Base-by-base conservation (phyloP, 2,113 vertebrate species). In the Pomatostomus ruficeps region DNA sequence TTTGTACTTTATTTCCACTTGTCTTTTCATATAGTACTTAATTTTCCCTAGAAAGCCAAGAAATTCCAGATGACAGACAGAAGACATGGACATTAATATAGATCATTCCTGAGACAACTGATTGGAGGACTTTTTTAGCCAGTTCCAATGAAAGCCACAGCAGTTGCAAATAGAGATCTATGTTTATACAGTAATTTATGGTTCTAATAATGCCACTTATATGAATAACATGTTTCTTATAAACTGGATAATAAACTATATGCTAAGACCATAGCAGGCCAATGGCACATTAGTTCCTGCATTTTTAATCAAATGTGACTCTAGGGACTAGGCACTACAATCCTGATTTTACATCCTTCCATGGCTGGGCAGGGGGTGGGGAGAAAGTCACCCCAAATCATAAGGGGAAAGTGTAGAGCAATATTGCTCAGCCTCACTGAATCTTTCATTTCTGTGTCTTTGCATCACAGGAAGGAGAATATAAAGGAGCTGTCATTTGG, bases 151-250 rank as follows among this genome's bases (percentile, higher is more conserved):
- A 97, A 95, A 96, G 54, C 70, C 78, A 74, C n/a, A 65, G 68
- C 62, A 88, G 28, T 70, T 59, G 36, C 52, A 93, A 96, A 85
- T 46, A 81, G 51, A 88, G 15, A 91, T 74, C 48, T 88, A 59
- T 66, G 66, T 88, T 95, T 65, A 79, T 71, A 58, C 7, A 4
- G 67, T 85, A 94, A 89, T 93, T 96, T 97, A 84, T 94, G 82
- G 91, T 91, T 97, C 76, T 92, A 96, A 91, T 96, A 94, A 89
- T 85, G 54, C 40, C 73, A 87, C 80, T 96, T 95, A 90, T 89
- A 96, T 94, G 95, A 96, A 90, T 91, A 95, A 36, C 59, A 81
- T 91, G 45, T 94, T 97, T 94, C 92, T 92, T 96, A 95, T 90
- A 93, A 95, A 91, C 51, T 66, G 65, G 68, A 89, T 94, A 94